A percentile compares a stretch with the other conserved stretches of the same genome.
Conservation (phyloP, 1,140 invertebrate species). For the Bombus polaris region DNA sequence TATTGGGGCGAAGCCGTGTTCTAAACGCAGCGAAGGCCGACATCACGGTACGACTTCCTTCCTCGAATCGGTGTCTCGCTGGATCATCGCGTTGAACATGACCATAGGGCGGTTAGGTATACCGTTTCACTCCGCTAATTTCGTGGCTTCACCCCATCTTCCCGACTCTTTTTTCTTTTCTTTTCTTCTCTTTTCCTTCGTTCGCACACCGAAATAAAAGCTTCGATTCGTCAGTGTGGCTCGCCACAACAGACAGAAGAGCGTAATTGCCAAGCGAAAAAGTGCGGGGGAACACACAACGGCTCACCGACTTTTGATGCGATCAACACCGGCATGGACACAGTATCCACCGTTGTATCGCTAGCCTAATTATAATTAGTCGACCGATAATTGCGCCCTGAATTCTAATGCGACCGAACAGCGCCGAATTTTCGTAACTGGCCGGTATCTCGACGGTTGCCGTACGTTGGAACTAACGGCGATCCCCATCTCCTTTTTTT, state of each 20-base stretch:
- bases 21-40: conserved; percentile 14
- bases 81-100: background rate
- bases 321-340: conserved; percentile 25
- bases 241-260: too few species aligned
- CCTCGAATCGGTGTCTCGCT: conserved; percentile 27
- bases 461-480: background rate
- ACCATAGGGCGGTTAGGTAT: conserved; percentile 22
- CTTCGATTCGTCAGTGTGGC: conserved; percentile 41
- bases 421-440: background rate
- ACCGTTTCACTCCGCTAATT: conserved; percentile 61
- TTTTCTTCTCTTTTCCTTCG: background rate
- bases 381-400: conserved; percentile 17
- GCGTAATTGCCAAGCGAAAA: conserved; percentile 24
- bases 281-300: conserved; percentile 6
- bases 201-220: conserved; percentile 60
- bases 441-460: background rate
- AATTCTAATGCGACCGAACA: conserved; percentile 31
- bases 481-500: background rate
- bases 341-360: background rate
- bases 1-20: conserved; percentile 9
- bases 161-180: too few species aligned
- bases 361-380: conserved; percentile 46
- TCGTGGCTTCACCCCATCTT: conserved; percentile 12
- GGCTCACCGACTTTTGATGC: conserved; percentile 27
- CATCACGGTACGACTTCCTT: conserved; percentile 37